Evolutionary conservation across 2,797 vertebrate genomes (phyloP), one percentile per base, ranked within the genome.

Genomic region (Takifugu rubripes): DNA sequence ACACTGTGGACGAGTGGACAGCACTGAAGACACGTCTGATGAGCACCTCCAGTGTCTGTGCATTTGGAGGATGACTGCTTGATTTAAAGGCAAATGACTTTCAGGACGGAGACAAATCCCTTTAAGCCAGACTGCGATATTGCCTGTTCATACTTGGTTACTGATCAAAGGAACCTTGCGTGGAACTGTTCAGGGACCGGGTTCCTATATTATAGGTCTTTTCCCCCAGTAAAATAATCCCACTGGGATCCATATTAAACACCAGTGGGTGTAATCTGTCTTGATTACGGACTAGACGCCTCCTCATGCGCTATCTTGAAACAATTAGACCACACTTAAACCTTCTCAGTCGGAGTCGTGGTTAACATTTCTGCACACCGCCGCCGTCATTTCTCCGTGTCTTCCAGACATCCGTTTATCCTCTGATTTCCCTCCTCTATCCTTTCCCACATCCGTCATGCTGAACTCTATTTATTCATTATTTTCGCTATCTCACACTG

Each of bases 281-380:
- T 58, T 21, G 54, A 66, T 75, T 67, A 72, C 17, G 64, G 56
- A 45, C 49, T 43, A 49, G 58, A 70, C 63, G 44, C 26, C 29
- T 74, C 57, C 56, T 67, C 16, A 43, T 58, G 59, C 49, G 52
- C 61, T 67, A 63, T 78, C 50, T 66, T 74, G 48, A 70, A 81
- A 75, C 77, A 76, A 78, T 83, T 78, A 74, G 49, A 61, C 24
- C 3, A 2, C 64, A 61, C 43, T 73, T 72, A 73, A 67, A 66
- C 60, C 49, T 59, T 40, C 66, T 59, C 64, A 51, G 7, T 33
- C 44, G 27, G 56, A 77, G 29, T 66, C 56, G 64, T 64, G 52
- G 14, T 49, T 33, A 25, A 42, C 52, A 16, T 59, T 33, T 40
- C 15, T 49, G 42, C 64, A 61, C 31, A 33, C 9, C 25, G 3